These are phyloP conservation scores for Eupristina koningsbergeri DNA, from an alignment of 1,140 invertebrate species.

Conservation along the genomic window DNA sequence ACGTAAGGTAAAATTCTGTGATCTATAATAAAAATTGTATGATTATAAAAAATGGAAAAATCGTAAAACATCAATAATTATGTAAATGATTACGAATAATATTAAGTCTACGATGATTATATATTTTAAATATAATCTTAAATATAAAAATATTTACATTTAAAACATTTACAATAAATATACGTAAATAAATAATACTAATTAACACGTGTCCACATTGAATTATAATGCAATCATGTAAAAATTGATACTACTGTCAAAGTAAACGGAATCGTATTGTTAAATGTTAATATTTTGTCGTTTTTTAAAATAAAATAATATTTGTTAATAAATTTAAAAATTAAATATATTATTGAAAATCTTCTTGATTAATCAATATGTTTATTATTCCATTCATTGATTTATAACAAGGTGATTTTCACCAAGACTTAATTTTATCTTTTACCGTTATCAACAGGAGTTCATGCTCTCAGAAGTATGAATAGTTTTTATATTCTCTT, in stretches of 20 bases:
- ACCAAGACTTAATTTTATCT: no score
- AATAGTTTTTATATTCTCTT: no score
- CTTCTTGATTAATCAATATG: no score
- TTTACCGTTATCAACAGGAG: no score
- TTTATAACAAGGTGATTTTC: no score
- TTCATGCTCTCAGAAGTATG: no score
- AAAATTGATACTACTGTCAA: conserved; percentile 33
- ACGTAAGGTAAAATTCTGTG: conserved; percentile 43
- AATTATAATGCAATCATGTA: conserved; percentile 35
- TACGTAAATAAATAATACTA: conserved; percentile 11
- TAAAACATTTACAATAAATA: neutral
- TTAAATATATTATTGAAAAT: conserved; percentile 29
- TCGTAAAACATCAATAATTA: conserved; percentile 12
- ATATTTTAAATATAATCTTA: neutral
- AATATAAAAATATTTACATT: neutral
- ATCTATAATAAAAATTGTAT: conserved; percentile 38
- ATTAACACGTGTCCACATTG: conserved; percentile 29
- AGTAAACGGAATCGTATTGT: conserved; percentile 53
- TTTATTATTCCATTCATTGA: no score
- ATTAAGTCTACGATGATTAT: no score
- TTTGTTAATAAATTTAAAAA: conserved; percentile 65
- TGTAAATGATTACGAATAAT: no score
- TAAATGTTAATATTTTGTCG: conserved; percentile 53
- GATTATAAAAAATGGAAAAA: neutral
- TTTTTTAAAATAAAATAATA: conserved; percentile 63